Evolutionary conservation across 2,797 vertebrate genomes (phyloP).

Genomic region (Mastacembelus armatus): DNA sequence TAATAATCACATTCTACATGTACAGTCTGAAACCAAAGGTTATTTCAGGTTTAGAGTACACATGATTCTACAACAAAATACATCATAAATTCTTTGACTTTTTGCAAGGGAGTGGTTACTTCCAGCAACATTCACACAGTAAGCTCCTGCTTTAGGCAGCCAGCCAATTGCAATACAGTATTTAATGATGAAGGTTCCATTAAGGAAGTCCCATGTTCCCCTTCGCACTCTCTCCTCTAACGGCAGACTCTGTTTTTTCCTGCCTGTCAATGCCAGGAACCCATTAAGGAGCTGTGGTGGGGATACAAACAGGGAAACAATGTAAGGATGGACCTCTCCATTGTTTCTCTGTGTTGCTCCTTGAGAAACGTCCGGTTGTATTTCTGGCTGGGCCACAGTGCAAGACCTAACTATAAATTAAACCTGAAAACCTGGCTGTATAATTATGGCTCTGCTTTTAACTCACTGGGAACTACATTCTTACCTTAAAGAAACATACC

Average conservation of each 20-base stretch:
- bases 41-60: too few relatives aligned
- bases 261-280: slow-evolving; percentile 80
- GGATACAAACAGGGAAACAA: slow-evolving; percentile 65
- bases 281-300: slow-evolving; percentile 70
- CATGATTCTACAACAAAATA: too few relatives aligned
- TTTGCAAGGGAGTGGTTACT: slow-evolving; percentile 65
- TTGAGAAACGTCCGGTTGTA: slow-evolving; percentile 53
- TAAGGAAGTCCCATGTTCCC: slow-evolving; percentile 77
- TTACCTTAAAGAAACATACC: not conserved
- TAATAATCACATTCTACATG: too few relatives aligned
- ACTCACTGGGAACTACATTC: not conserved
- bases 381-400: slow-evolving; percentile 24
- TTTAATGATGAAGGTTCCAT: slow-evolving; percentile 64
- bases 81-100: too few relatives aligned
- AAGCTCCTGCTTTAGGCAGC: slow-evolving; percentile 72
- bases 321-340: slow-evolving; percentile 72
- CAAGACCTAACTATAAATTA: not conserved
- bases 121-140: slow-evolving; percentile 62
- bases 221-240: slow-evolving; percentile 65
- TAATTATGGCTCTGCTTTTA: not conserved
- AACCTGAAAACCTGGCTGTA: slow-evolving; percentile 24
- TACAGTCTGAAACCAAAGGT: too few relatives aligned
- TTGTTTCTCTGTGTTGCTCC: slow-evolving; percentile 65
- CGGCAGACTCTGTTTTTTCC: slow-evolving; percentile 79
- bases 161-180: slow-evolving; percentile 67